A percentile compares a stretch with the other conserved stretches of the same genome.
Evolutionary conservation across 2,888 invertebrate species (phyloP).

Genomic region (Ennomos erosarius): DNA sequence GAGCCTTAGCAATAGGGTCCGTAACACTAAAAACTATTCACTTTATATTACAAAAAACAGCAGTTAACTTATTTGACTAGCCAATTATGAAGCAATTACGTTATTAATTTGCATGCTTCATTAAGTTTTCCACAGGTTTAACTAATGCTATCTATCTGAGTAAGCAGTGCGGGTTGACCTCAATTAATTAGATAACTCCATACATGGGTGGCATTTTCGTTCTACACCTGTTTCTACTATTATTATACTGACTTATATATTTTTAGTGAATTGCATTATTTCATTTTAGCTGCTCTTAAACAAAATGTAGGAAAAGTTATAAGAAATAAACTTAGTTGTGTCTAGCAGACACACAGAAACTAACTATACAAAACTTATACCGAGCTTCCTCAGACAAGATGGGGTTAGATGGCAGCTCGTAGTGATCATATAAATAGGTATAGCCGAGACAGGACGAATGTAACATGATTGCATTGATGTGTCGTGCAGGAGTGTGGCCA

Average conservation of each 20-base stretch:
- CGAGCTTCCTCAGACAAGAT: no score
- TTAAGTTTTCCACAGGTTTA: constrained; percentile 32
- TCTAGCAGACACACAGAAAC: no score
- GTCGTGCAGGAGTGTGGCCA: constrained; percentile 42
- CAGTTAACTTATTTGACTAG: constrained; percentile 6
- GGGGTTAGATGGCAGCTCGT: no score
- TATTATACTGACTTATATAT: background rate
- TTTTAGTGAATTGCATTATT: no score
- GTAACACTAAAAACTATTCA: background rate
- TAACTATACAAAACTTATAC: no score
- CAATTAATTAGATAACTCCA: constrained; percentile 31
- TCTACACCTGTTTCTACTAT: background rate
- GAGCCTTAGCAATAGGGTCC: no score
- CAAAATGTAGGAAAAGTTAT: no score
- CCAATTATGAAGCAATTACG: constrained; percentile 8
- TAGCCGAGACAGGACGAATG: constrained; percentile 30
- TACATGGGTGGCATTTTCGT: constrained; percentile 3
- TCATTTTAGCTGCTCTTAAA: no score
- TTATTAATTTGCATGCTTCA: constrained; percentile 29
- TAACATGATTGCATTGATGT: constrained; percentile 48
- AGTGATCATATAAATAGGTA: background rate
- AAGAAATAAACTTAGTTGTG: no score
- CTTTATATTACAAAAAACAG: background rate
- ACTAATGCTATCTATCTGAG: constrained; percentile 34
- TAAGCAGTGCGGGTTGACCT: constrained; percentile 37